A percentile compares a stretch with the other conserved stretches of the same genome.
These are phyloP conservation scores for Psettodes erumei DNA, from an alignment of 2,113 vertebrate genomes.

Conservation along the genomic window DNA sequence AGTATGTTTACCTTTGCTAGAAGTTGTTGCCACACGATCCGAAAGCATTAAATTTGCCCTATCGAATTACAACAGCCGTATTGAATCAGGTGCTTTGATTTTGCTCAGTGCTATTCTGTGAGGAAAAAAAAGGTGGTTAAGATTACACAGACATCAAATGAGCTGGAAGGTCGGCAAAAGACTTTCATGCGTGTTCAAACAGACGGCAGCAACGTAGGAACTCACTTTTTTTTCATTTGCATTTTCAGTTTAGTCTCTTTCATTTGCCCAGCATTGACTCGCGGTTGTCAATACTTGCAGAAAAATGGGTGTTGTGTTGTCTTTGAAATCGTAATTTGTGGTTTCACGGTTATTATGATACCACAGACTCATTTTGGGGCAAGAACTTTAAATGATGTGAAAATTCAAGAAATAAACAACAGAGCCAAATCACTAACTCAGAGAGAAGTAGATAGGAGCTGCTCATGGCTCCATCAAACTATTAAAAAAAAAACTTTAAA, in stretches of 20 bases:
- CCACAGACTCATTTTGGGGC: background rate
- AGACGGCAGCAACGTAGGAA: constrained; percentile 56
- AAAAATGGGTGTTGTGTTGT: constrained; percentile 57
- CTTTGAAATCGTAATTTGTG: constrained; percentile 76
- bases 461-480: constrained; percentile 21
- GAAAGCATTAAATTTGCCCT: constrained; percentile 47
- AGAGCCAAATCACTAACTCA: constrained; percentile 47
- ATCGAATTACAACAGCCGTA: constrained; percentile 59
- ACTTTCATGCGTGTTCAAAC: constrained; percentile 78
- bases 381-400: constrained; percentile 43
- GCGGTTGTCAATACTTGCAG: constrained; percentile 71
- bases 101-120: constrained; percentile 50
- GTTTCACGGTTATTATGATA: constrained; percentile 65
- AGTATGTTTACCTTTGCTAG: constrained; percentile 50
- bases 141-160: constrained; percentile 71
- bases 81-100: constrained; percentile 69
- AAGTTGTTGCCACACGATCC: constrained; percentile 37
- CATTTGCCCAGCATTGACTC: constrained; percentile 64
- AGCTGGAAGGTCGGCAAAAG: constrained; percentile 58
- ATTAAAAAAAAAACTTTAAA: constrained; percentile 31
- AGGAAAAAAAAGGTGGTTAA: constrained; percentile 59
- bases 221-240: too few relatives aligned
- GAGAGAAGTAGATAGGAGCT: constrained; percentile 7
- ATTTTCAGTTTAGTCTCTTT: too few relatives aligned
- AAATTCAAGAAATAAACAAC: constrained; percentile 42